Percentiles rank a stretch among this genome's conserved stretches.
phyloP scores from a whole-genome alignment of 2,797 vertebrate species.

The Brachyalestes nurse region DNA sequence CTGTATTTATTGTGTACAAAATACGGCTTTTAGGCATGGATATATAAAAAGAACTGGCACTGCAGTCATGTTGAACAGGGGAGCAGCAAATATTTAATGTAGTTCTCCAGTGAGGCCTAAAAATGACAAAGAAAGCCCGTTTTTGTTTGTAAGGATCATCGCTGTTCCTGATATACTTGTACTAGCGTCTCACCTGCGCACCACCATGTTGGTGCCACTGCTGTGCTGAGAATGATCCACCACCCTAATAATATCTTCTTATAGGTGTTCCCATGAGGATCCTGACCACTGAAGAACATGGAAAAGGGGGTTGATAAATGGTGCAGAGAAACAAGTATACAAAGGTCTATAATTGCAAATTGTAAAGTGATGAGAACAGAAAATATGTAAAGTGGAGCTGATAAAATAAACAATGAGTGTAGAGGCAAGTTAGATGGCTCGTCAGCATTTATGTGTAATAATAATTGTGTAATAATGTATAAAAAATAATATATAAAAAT shows the following conservation, averaged over 20 bases:
- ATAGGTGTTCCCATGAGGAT: too few relatives aligned
- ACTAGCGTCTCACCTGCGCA: not conserved
- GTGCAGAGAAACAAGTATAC: too few relatives aligned
- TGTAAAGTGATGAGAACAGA: too few relatives aligned
- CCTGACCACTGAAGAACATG: too few relatives aligned
- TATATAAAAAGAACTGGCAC: not conserved
- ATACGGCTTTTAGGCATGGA: not conserved
- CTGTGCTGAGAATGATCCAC: not conserved
- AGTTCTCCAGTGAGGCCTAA: not conserved
- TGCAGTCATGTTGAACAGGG: not conserved
- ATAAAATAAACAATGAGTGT: not conserved
- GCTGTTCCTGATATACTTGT: not conserved
- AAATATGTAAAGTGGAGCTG: not conserved
- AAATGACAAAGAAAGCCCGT: not conserved
- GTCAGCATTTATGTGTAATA: too few relatives aligned
- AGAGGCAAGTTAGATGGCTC: too few relatives aligned
- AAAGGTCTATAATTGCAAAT: too few relatives aligned
- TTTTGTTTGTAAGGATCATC: not conserved
- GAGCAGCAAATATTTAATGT: not conserved
- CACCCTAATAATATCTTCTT: too few relatives aligned
- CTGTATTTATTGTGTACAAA: slow-evolving; percentile 69
- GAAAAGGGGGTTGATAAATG: too few relatives aligned
- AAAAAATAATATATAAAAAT: too few relatives aligned
- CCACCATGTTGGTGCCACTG: not conserved
- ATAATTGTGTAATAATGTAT: too few relatives aligned